Percentiles rank a stretch among this genome's conserved stretches.
These are phyloP conservation scores for Tragelaphus buxtoni DNA, from an alignment of 2,113 vertebrate species.

Conservation along the genomic window DNA sequence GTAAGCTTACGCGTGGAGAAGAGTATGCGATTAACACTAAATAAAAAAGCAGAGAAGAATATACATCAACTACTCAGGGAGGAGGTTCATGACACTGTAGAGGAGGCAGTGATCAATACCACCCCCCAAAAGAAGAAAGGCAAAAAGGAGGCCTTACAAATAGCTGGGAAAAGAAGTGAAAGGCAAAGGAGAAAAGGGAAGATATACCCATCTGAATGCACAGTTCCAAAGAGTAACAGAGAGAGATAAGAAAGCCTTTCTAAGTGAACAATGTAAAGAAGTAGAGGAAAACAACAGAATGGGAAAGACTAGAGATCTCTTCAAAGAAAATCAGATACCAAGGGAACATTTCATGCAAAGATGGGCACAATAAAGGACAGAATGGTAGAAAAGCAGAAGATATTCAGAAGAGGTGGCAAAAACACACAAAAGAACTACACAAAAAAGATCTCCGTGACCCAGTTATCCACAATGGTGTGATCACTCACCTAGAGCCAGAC, in stretches of 20 bases:
- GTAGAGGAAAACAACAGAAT: background rate
- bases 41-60: background rate
- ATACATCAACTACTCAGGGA: background rate
- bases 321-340: background rate
- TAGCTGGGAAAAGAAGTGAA: background rate
- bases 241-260: background rate
- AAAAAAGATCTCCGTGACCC: background rate
- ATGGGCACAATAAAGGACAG: background rate
- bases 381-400: background rate
- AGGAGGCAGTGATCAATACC: background rate
- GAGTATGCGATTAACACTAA: accelerated
- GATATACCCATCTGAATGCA: background rate
- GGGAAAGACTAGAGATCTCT: background rate
- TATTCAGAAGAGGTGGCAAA: background rate
- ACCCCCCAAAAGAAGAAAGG: background rate
- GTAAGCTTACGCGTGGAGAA: accelerated
- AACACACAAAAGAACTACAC: background rate
- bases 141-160: background rate
- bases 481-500: background rate
- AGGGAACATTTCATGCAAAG: background rate
- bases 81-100: background rate
- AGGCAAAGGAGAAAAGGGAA: background rate
- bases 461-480: background rate
- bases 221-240: background rate
- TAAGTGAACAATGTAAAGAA: background rate